Conservation (phyloP, 2,797 vertebrate genomes). For the Helarctos malayanus region DNA sequence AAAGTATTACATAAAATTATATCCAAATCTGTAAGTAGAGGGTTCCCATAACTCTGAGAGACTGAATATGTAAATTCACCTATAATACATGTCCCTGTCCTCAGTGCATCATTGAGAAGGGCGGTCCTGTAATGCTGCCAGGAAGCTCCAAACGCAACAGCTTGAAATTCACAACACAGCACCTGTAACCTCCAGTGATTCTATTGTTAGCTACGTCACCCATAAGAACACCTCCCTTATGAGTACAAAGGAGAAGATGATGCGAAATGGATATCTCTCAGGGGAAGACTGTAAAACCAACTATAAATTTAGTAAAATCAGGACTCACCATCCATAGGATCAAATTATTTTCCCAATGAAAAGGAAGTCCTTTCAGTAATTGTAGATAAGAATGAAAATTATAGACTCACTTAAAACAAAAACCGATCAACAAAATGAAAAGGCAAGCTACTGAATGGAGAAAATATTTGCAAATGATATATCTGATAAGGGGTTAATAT, state of each 20-base stretch:
- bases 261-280: constrained; percentile 14
- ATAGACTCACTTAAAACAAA: background rate
- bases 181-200: constrained; percentile 13
- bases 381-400: constrained; percentile 39
- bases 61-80: background rate
- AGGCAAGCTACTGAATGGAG: background rate
- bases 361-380: constrained; percentile 52
- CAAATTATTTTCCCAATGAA: constrained; percentile 26
- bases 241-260: constrained; percentile 35
- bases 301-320: constrained; percentile 44
- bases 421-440: constrained; percentile 14
- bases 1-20: constrained; percentile 46
- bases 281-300: constrained; percentile 26
- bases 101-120: background rate
- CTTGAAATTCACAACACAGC: background rate
- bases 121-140: background rate
- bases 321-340: background rate
- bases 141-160: background rate
- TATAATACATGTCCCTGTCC: background rate
- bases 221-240: background rate
- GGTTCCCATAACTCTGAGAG: background rate
- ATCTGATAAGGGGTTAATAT: constrained; percentile 17
- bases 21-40: constrained; percentile 2
- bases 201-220: constrained; percentile 8
- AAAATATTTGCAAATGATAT: constrained; percentile 8